A percentile compares a stretch with the other conserved stretches of the same genome.
Conservation (phyloP, 2,113 vertebrate species). For the Xiphophorus hellerii region DNA sequence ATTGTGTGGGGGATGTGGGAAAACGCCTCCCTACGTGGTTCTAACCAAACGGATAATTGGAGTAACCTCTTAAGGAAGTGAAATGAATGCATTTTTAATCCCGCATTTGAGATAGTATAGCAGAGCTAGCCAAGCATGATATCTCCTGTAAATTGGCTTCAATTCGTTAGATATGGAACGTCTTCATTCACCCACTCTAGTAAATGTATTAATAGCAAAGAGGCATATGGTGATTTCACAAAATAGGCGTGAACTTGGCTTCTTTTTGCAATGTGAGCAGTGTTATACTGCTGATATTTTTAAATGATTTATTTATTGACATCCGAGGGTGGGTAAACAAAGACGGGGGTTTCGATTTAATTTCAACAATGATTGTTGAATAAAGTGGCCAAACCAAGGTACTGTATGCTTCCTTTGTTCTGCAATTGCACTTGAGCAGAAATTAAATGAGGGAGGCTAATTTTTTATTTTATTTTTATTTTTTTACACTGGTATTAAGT, state of each 20-base stretch:
- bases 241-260: slow-evolving; percentile 15
- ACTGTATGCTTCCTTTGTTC: not conserved
- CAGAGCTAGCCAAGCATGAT: slow-evolving; percentile 48
- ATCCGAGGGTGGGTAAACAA: slow-evolving; percentile 38
- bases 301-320: slow-evolving; percentile 34
- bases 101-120: slow-evolving; percentile 40
- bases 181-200: slow-evolving; percentile 63
- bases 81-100: slow-evolving; percentile 61
- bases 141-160: slow-evolving; percentile 62
- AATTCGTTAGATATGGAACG: slow-evolving; percentile 38
- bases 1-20: slow-evolving; percentile 13
- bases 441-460: slow-evolving; percentile 16
- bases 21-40: slow-evolving; percentile 19
- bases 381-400: slow-evolving; percentile 4
- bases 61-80: slow-evolving; percentile 52
- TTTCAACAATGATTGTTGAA: slow-evolving; percentile 34
- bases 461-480: not conserved
- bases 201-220: slow-evolving; percentile 67
- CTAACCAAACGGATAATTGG: slow-evolving; percentile 52
- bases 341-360: slow-evolving; percentile 31
- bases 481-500: slow-evolving; percentile 20
- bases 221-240: slow-evolving; percentile 34
- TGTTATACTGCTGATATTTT: slow-evolving; percentile 14
- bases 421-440: slow-evolving; percentile 17
- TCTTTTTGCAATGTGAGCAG: not conserved